Conservation (phyloP, 2,797 vertebrate species). For the Mormyrus proboscirostris region DNA sequence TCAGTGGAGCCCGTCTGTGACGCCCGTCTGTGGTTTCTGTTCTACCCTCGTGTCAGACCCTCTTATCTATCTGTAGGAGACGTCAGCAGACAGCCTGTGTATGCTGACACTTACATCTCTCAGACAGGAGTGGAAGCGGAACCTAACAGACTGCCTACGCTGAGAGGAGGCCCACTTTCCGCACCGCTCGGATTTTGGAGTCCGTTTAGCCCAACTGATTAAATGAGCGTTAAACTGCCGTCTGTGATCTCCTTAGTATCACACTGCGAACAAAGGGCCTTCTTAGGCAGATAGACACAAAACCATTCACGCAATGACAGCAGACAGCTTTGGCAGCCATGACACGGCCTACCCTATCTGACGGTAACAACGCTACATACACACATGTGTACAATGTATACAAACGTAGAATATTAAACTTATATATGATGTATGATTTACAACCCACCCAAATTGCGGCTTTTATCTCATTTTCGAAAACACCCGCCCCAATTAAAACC, state of each 20-base stretch:
- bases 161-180: constrained; percentile 37
- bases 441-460: constrained; percentile 16
- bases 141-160: neutral
- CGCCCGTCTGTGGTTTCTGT: neutral
- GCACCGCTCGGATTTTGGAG: constrained; percentile 21
- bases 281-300: neutral
- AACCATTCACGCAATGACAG: neutral
- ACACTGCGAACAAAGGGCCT: constrained; percentile 34
- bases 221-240: constrained; percentile 49
- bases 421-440: neutral
- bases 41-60: neutral
- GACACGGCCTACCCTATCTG: neutral
- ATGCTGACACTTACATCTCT: neutral
- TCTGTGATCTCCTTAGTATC: constrained; percentile 38
- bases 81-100: neutral
- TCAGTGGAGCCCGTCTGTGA: neutral
- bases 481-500: constrained; percentile 44
- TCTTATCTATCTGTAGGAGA: neutral
- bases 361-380: neutral
- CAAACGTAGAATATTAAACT: neutral
- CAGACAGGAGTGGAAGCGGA: neutral
- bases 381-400: neutral
- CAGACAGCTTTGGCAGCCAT: neutral
- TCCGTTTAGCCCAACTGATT: constrained; percentile 41
- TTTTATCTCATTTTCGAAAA: constrained; percentile 38